Conservation (phyloP, 2,113 vertebrate genomes). For the Lasiurus borealis region DNA sequence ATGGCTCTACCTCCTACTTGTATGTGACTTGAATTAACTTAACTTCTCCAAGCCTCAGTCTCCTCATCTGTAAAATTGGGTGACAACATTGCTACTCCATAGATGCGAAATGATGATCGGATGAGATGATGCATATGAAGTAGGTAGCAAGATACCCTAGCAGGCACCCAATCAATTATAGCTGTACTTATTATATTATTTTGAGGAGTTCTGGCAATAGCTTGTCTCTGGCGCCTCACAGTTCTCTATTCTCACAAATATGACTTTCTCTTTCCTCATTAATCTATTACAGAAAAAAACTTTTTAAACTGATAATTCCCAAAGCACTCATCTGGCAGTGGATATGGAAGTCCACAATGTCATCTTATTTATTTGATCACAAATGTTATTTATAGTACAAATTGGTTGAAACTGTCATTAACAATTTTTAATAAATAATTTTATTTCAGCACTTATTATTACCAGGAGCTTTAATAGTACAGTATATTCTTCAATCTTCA, state of each 20-base stretch:
- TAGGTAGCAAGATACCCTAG: not conserved
- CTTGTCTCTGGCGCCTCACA: constrained; percentile 30
- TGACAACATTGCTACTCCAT: not conserved
- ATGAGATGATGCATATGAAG: not conserved
- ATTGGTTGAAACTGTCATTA: constrained; percentile 21
- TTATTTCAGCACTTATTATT: not conserved
- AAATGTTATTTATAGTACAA: constrained; percentile 22
- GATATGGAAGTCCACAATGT: not conserved
- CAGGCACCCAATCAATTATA: not conserved
- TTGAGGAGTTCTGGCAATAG: not conserved
- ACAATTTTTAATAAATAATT: constrained; percentile 44
- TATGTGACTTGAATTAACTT: not conserved
- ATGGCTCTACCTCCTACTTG: not conserved
- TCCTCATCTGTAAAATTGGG: not conserved
- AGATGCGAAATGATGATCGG: not conserved
- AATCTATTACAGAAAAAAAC: constrained; percentile 52
- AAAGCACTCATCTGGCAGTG: not conserved
- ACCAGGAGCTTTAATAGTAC: not conserved
- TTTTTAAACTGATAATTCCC: constrained; percentile 10
- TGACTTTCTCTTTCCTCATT: not conserved
- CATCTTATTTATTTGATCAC: constrained; percentile 43
- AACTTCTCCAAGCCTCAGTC: not conserved
- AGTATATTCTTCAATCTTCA: constrained; percentile 6
- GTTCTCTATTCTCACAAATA: not conserved
- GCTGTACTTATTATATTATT: not conserved